Evolutionary conservation across 2,888 invertebrate species (phyloP).

Genomic region (Megaustenia siamemsis): DNA sequence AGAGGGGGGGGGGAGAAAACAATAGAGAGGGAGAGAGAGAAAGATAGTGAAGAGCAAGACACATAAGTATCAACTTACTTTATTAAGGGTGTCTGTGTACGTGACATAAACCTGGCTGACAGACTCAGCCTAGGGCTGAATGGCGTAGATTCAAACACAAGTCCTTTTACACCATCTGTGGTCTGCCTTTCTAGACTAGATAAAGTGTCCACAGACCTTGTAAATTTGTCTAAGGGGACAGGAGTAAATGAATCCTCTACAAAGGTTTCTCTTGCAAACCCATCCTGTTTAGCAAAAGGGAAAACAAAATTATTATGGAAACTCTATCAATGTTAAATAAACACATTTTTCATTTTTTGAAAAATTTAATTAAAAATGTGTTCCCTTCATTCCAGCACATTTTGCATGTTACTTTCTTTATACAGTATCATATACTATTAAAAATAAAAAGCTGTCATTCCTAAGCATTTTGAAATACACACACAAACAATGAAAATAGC

Average conservation of each 20-base stretch:
- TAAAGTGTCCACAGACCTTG: constrained; percentile 66
- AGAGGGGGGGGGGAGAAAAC: too few species aligned
- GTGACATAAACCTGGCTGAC: constrained; percentile 74
- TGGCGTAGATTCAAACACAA: constrained; percentile 45
- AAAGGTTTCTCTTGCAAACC: constrained; percentile 73
- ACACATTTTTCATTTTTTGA: neutral
- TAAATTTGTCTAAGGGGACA: constrained; percentile 67
- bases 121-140: constrained; percentile 71
- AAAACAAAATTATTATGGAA: neutral
- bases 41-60: too few species aligned
- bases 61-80: too few species aligned
- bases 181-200: constrained; percentile 59
- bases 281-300: constrained; percentile 61
- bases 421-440: too few species aligned
- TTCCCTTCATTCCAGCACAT: too few species aligned
- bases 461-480: too few species aligned
- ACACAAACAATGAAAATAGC: too few species aligned
- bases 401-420: too few species aligned
- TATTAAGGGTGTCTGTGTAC: constrained; percentile 62
- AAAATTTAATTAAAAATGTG: too few species aligned
- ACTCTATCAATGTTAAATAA: neutral
- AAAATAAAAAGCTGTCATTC: too few species aligned
- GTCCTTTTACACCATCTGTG: constrained; percentile 51
- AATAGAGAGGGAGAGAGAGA: too few species aligned
- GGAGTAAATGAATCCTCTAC: constrained; percentile 74